These are phyloP conservation scores for Flexamia atlantica DNA, from an alignment of 2,888 invertebrate genomes.

Conservation along the genomic window DNA sequence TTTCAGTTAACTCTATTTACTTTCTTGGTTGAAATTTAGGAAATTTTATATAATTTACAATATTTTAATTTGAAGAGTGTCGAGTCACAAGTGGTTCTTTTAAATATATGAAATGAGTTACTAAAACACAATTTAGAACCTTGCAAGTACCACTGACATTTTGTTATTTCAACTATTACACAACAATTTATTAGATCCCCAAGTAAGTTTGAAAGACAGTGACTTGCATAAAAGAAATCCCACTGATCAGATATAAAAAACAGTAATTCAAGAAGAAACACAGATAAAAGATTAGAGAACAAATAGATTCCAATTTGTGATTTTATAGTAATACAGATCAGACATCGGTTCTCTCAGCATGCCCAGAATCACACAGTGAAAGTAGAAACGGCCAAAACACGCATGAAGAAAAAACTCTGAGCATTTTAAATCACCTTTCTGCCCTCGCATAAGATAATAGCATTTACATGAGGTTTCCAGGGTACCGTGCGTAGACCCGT, in stretches of 20 bases:
- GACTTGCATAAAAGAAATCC: not conserved
- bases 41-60: too few relatives aligned
- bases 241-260: not conserved
- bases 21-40: too few relatives aligned
- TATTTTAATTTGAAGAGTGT: too few relatives aligned
- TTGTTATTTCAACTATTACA: too few relatives aligned
- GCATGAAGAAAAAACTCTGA: slow-evolving; percentile 22
- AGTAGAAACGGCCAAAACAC: slow-evolving; percentile 6
- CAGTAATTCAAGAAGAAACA: not conserved
- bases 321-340: slow-evolving; percentile 1
- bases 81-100: too few relatives aligned
- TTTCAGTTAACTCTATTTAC: too few relatives aligned
- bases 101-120: too few relatives aligned
- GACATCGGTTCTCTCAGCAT: not conserved
- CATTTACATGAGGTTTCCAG: slow-evolving; percentile 19
- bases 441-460: slow-evolving; percentile 56
- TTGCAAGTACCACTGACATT: too few relatives aligned
- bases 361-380: slow-evolving; percentile 7
- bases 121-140: too few relatives aligned
- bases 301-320: slow-evolving; percentile 1
- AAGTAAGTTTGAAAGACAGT: not conserved
- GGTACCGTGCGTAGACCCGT: slow-evolving; percentile 40
- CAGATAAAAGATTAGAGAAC: slow-evolving; percentile 4
- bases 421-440: slow-evolving; percentile 30
- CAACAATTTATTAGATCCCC: too few relatives aligned